These are phyloP conservation scores for Urechis unicinctus DNA, from an alignment of 2,888 invertebrate species.

Conservation along the genomic window DNA sequence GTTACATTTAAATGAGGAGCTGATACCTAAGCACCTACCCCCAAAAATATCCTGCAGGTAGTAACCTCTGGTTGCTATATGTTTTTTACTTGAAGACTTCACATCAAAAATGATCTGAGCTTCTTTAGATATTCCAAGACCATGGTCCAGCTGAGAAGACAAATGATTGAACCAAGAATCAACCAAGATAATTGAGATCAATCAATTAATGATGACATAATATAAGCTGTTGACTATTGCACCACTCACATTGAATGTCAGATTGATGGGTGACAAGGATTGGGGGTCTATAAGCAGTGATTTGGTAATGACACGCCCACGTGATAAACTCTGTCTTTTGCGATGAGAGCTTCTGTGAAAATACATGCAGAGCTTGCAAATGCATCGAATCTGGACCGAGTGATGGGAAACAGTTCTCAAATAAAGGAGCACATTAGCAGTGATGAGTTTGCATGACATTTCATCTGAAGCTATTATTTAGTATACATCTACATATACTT, in stretches of 20 bases:
- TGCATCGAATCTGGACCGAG: too few relatives aligned
- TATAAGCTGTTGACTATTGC: neutral
- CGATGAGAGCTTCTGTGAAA: too few relatives aligned
- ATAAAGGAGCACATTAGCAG: too few relatives aligned
- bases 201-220: too few relatives aligned
- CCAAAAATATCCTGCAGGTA: constrained; percentile 51
- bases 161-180: too few relatives aligned
- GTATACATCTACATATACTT: too few relatives aligned
- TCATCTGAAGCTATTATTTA: too few relatives aligned
- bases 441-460: too few relatives aligned
- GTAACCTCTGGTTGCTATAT: constrained; percentile 52
- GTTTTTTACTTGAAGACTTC: constrained; percentile 53
- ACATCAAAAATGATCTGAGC: constrained; percentile 54
- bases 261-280: constrained; percentile 13
- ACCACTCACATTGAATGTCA: constrained; percentile 20
- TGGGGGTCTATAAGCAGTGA: neutral
- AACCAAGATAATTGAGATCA: too few relatives aligned
- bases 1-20: too few relatives aligned
- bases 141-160: constrained; percentile 37
- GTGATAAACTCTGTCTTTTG: neutral
- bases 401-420: too few relatives aligned
- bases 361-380: too few relatives aligned
- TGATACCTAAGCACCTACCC: constrained; percentile 35
- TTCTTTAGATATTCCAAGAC: constrained; percentile 51
- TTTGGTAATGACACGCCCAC: neutral